phyloP scores from a whole-genome alignment of 2,888 invertebrate species.

The Tineola bisselliella region DNA sequence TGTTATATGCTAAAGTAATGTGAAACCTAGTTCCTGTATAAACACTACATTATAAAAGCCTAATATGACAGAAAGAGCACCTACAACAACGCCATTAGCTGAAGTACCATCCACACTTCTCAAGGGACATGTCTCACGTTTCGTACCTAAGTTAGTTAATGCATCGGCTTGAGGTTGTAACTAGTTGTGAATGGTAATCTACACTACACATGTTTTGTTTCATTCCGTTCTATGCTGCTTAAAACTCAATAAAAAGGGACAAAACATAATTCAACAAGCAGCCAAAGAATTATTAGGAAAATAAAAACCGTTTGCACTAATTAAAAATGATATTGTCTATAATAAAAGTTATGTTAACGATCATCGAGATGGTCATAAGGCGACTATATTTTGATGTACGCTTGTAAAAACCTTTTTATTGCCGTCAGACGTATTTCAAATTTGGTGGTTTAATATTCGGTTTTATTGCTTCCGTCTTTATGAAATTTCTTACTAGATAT shows the following conservation, averaged over 20 bases:
- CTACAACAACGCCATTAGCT: background rate
- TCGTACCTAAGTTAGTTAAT: background rate
- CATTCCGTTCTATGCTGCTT: too few relatives aligned
- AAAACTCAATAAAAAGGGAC: too few relatives aligned
- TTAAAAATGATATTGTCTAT: background rate
- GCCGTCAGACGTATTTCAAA: slow-evolving; percentile 4
- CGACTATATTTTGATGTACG: background rate
- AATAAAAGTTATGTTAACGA: background rate
- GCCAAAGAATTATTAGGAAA: too few relatives aligned
- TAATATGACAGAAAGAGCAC: background rate
- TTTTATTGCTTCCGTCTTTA: background rate
- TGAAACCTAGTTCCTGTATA: background rate
- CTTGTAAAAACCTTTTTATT: background rate
- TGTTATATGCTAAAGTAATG: too few relatives aligned
- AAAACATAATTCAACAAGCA: too few relatives aligned
- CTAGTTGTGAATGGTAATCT: background rate
- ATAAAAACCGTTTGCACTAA: background rate
- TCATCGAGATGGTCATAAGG: background rate
- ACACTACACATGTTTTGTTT: too few relatives aligned
- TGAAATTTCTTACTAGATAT: background rate
- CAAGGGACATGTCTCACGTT: background rate
- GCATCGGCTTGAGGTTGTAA: background rate
- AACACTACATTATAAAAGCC: background rate
- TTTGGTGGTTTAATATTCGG: background rate
- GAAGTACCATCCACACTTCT: background rate